These are phyloP conservation scores for Myotis lucifugus DNA, from an alignment of 2,113 vertebrate genomes.

Conservation along the genomic window DNA sequence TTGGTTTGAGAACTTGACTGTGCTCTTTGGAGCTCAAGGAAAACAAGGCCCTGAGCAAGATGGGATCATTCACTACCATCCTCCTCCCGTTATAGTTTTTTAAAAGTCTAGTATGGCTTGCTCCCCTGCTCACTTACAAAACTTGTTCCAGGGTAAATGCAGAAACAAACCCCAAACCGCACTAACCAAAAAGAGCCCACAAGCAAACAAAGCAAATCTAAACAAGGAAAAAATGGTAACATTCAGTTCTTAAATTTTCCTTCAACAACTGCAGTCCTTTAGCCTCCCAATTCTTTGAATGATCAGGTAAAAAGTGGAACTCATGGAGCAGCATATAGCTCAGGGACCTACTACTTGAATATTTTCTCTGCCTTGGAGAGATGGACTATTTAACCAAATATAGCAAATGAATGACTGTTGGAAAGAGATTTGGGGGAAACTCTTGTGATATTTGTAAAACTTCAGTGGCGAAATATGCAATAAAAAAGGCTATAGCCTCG, in stretches of 20 bases:
- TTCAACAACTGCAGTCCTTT: neutral
- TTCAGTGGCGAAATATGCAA: neutral
- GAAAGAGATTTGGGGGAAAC: neutral
- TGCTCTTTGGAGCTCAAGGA: neutral
- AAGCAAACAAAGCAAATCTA: conserved; percentile 24
- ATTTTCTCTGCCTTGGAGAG: conserved; percentile 52
- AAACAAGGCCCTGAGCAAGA: neutral
- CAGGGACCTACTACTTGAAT: conserved; percentile 40
- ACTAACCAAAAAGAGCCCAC: neutral
- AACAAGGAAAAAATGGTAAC: neutral
- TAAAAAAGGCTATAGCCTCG: neutral
- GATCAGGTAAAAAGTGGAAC: neutral
- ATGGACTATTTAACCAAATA: conserved; percentile 36
- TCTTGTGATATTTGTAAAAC: neutral
- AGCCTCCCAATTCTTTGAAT: neutral
- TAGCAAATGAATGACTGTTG: neutral
- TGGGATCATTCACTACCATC: too few species aligned
- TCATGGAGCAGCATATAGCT: neutral
- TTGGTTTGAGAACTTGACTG: conserved; percentile 33
- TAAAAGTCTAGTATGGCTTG: neutral
- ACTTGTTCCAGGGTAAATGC: neutral
- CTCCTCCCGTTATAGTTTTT: neutral
- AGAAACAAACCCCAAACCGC: conserved; percentile 14
- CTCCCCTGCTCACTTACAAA: neutral
- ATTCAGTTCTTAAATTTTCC: conserved; percentile 19